Base-by-base conservation (phyloP, 2,113 vertebrate species). In the Channa argus region DNA sequence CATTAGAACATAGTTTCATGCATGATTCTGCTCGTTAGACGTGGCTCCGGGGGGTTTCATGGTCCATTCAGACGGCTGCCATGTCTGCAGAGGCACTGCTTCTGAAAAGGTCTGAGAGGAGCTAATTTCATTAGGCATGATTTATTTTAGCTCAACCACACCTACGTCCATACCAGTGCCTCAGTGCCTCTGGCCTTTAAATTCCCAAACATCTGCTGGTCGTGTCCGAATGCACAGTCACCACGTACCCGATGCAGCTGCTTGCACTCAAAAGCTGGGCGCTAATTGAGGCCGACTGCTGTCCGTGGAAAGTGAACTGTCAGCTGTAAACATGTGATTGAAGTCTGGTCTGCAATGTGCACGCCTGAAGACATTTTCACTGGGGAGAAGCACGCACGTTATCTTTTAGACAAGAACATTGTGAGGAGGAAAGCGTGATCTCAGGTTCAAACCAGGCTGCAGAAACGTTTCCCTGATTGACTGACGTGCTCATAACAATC, bases 151-250 rank as follows among this genome's bases (percentile, higher is more conserved):
- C 74, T 67, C 53, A 45, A 43, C 47, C 65, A 52, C 73, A 64
- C 72, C 71, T 64, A 60, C 71, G n/a, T 52, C 82, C 58, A 34
- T 5, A 41, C 37, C 50, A 59, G 34, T 11, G 38, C 24, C 24
- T 24, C 24, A 24, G 24, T 24, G 24, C 54, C 61, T n/a, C 66
- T 24, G 66, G 58, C 13, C 13, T 13, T 61, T 51, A 71, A 51
- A 75, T 53, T 58, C 64, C 62, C 64, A 51, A 75, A 77, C 75
- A 77, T 86, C 71, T 82, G 69, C 78, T 51, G 47, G 33, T 81
- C 46, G 43, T 15, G 63, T 47, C 70, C 41, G 2, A n/a, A 49
- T 43, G 65, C 60, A 58, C 52, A 12, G 24, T 10, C 52, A 1
- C 39, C n/a, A 0, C 44, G 47, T 50, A 12, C 14, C 8, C 2